These are phyloP conservation scores for Eulemur rubriventer DNA, from an alignment of 2,797 vertebrate genomes.

Conservation along the genomic window DNA sequence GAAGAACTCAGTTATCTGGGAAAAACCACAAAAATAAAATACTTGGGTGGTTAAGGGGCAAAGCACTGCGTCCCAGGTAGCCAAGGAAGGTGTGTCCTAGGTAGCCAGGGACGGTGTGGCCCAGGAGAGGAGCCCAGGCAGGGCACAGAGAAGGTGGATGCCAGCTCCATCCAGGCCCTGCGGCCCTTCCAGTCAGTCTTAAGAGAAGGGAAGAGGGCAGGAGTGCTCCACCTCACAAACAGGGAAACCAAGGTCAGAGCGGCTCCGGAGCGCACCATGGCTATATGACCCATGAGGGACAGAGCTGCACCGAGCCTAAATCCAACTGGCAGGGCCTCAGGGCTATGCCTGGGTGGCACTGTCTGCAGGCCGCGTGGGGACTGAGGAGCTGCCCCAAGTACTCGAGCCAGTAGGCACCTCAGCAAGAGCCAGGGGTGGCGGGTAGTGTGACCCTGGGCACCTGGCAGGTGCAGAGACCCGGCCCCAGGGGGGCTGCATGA, in stretches of 20 bases:
- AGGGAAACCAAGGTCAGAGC: background rate
- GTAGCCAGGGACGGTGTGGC: fast-evolving
- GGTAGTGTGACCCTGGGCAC: no score
- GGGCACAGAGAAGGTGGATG: background rate
- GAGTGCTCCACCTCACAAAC: fast-evolving
- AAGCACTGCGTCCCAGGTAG: background rate
- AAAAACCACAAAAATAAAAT: background rate
- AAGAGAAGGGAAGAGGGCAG: background rate
- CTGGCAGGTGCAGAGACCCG: background rate
- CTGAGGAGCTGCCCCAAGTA: background rate
- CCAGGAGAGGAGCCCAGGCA: background rate
- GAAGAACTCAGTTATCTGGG: fast-evolving
- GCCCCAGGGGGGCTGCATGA: background rate
- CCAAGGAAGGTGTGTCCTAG: fast-evolving
- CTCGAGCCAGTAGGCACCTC: background rate
- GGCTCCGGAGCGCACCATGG: fast-evolving
- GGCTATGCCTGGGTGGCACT: background rate
- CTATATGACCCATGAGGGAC: background rate
- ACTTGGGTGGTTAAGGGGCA: no score
- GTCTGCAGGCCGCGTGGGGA: fast-evolving
- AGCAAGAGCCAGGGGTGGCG: fast-evolving
- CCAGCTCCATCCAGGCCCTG: background rate
- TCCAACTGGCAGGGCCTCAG: background rate
- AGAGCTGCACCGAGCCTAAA: background rate
- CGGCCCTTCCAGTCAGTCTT: fast-evolving